Evolutionary conservation across 1,140 invertebrate genomes (phyloP), one percentile per base, ranked within the genome.

Genomic region (Marisa cornuarietis): DNA sequence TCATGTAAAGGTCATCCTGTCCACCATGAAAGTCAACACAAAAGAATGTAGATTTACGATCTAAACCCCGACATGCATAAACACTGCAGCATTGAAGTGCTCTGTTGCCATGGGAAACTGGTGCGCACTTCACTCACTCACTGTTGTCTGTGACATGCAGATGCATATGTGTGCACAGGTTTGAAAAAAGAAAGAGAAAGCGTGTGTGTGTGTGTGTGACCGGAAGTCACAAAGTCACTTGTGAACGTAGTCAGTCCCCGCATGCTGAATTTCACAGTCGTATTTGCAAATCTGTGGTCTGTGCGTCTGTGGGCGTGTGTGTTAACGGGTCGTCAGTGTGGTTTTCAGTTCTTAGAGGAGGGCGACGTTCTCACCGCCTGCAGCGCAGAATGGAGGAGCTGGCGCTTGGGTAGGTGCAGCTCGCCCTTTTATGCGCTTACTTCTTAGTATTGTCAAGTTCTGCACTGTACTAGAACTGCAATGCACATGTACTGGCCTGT

Each of bases 281-380:
- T 52, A 20, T 13, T 18, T 73, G 71, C 26, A 54, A 52, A 54
- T 73, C 51, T 73, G 71, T 73, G 6, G 51, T 51, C 4, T 73
- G 10, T 73, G 71, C 52, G 69, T 71, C 31, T 71, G 69, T 71
- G 26, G 42, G 69, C 14, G 69, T 71, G 69, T 42, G 14, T 49
- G 24, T 71, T 31, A 9, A 51, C 22, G 24, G 20, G 69, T 42
- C 31, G 31, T 71, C 31, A 49, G 69, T 71, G 24, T 31, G 31
- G 20, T 11, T 49, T 20, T 16, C 18, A 49, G 9, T 71, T 7
- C 13, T 22, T 42, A 51, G 42, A 7, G 22, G 69, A 49, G 24
- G 20, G 26, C 52, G 24, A 54, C 51, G 52, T 51, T 73, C 9
- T 52, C 51, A 22, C 8, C 22, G 71, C 13, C 18, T 54, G 71